Base-by-base conservation (phyloP, 2,888 invertebrate species). In the Leucania comma region DNA sequence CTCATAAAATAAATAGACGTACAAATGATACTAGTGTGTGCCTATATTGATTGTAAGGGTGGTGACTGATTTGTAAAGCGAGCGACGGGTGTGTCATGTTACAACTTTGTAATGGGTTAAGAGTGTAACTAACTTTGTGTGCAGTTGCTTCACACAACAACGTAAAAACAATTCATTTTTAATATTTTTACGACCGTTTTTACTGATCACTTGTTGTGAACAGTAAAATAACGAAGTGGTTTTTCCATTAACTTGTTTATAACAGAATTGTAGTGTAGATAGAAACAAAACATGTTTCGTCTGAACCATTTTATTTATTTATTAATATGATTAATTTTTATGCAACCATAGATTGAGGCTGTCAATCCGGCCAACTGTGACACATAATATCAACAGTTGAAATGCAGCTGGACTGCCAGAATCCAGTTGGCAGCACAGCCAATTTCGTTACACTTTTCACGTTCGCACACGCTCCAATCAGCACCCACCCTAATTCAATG, bases 401-500 rank as follows among this genome's bases (percentile, higher is more conserved):
- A 69, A 38, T 38, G 24, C 22, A 74, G 24, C 10, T 42, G 32
- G 17, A 5, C 22, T 46, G 51, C 17, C 2, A 42, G 14, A 32
- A 42, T 29, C 6, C 0, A 8, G 5, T 29, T 22, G 1, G 3
- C 8, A 69, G 10, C 42, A 51, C 5, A 42, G 1, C 4, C 20
- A 17, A 26, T 68, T 26, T 35, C 5, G 8, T 54, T 6, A 10
- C 22, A 42, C 50, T 14, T 10, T 24, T 1, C 26, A 35, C 51
- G 22, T 32, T 42, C 22, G 51, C 29, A 17, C 20, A 10, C 48
- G 56, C 46, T 50, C 32, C 35, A 48, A n/a, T 58, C 48, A 51
- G 48, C 57, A 65, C 22, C 54, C 53, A 29, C 59, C 75, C 83
- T 76, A 79, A 73, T 68, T 57, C 60, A 70, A 85, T 86, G 82